Evolutionary conservation across 2,888 invertebrate genomes (phyloP).

Genomic region (Pyrocoelia pectoralis): DNA sequence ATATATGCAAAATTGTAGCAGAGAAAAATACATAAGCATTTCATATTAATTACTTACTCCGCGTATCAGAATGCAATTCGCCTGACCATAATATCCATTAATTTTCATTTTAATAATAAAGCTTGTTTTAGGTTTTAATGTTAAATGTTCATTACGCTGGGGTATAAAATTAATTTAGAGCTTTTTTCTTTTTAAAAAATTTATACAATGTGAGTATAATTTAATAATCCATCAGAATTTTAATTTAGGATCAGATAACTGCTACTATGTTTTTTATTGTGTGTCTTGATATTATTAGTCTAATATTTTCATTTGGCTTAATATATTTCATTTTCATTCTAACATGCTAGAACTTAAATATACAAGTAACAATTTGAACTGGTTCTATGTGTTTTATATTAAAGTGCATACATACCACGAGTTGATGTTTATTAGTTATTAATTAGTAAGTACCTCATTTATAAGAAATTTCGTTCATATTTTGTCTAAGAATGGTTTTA

Average conservation of each 20-base stretch:
- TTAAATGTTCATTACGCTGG: background rate
- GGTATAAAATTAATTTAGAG: background rate
- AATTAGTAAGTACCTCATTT: no score
- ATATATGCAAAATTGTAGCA: background rate
- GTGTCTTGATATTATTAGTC: background rate
- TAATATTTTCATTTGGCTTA: conserved; percentile 1
- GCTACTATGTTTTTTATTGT: no score
- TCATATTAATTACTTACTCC: background rate
- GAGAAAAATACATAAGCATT: background rate
- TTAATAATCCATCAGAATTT: no score
- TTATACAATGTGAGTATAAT: background rate
- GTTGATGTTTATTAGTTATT: no score
- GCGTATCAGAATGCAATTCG: background rate
- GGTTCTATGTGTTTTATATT: no score
- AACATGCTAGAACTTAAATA: no score
- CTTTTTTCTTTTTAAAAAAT: background rate
- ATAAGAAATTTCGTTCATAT: no score
- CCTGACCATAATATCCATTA: background rate
- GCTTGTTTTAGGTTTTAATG: background rate
- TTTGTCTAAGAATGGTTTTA: no score
- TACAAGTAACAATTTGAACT: no score
- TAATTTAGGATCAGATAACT: no score
- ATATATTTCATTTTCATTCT: background rate
- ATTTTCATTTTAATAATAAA: background rate
- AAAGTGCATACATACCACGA: no score